Base-by-base conservation (phyloP, 2,888 invertebrate species). In the Clusia tigrina region DNA sequence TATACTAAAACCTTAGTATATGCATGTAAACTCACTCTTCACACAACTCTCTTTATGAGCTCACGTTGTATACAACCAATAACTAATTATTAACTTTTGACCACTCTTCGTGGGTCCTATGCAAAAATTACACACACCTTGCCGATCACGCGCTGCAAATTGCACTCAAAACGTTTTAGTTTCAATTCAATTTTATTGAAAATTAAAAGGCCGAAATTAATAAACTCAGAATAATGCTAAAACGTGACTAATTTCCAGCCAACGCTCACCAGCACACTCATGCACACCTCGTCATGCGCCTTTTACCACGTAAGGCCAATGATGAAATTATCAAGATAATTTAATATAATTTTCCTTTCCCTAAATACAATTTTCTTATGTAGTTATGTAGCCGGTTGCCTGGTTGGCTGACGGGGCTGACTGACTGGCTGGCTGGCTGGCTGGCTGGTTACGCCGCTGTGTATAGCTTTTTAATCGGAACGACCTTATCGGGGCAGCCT, bases 401-500 rank as follows among this genome's bases (percentile, higher is more conserved):
- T n/a, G n/a, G n/a, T n/a, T n/a, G n/a, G n/a, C n/a, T n/a, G n/a
- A n/a, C n/a, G n/a, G n/a, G n/a, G n/a, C n/a, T n/a, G n/a, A n/a
- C n/a, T n/a, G n/a, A n/a, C n/a, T n/a, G n/a, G n/a, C n/a, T n/a
- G n/a, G n/a, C n/a, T n/a, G n/a, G n/a, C n/a, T n/a, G n/a, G n/a
- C n/a, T n/a, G n/a, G n/a, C n/a, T n/a, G n/a, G n/a, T n/a, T n/a
- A n/a, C n/a, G n/a, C n/a, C 32, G 1, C n/a, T 46, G 18, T 10
- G 18, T 60, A 38, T 37, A 54, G 22, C 26, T 52, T 52, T 38
- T 42, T 57, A 57, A 42, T 25, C 18, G 25, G 25, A 26, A 20
- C 51, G 56, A 57, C 60, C 59, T 60, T 46, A 55, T 57, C 52
- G 53, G 15, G 18, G 17, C 38, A 59, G 25, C 26, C 51, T 57